Evolutionary conservation across 1,140 invertebrate genomes (phyloP), one percentile per base, ranked within the genome.

Genomic region (Aphis craccivora): DNA sequence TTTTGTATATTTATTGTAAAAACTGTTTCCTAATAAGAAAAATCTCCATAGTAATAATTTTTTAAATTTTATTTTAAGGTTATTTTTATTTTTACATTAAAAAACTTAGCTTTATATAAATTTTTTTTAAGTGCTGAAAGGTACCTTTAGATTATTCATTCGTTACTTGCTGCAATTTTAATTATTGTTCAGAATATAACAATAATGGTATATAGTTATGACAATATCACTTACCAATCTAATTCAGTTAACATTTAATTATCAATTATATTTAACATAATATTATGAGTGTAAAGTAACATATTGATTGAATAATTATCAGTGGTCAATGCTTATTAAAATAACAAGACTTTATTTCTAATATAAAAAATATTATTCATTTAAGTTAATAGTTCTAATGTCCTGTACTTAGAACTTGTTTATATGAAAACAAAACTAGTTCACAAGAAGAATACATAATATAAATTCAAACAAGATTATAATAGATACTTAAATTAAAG

Each of bases 11-110:
- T 89, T 35, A 89, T 86, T 45, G 84, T 86, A 86, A 86, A 86
- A 43, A 25, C 83, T 9, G 45, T 89, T 89, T 35, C 87, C 48
- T 48, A n/a, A 88, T 53, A 37, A 53, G 48, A 89, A 89, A 35
- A 35, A 53, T 89, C n/a, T 89, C 25, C n/a, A 89, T 51, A 53
- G 22, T 51, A 51, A 89, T 89, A 35, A 35, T 53, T 51, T 88
- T 51, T 89, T 53, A 23, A 37, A 53, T 89, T 51, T 53, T 53
- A 53, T 51, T 89, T 53, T 11, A 51, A 88, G 45, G n/a, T 88
- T 48, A 89, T 53, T 89, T 48, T 89, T 9, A 88, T 87, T 87
- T 87, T 87, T 87, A 87, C 84, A 87, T 88, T 51, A 37, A 25
- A 53, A 37, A 89, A 89, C 11, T n/a, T 53, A 53, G 14, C 7